Evolutionary conservation across 1,140 invertebrate species (phyloP), one percentile per base, ranked within the genome.

Genomic region (Drosophila dunni): DNA sequence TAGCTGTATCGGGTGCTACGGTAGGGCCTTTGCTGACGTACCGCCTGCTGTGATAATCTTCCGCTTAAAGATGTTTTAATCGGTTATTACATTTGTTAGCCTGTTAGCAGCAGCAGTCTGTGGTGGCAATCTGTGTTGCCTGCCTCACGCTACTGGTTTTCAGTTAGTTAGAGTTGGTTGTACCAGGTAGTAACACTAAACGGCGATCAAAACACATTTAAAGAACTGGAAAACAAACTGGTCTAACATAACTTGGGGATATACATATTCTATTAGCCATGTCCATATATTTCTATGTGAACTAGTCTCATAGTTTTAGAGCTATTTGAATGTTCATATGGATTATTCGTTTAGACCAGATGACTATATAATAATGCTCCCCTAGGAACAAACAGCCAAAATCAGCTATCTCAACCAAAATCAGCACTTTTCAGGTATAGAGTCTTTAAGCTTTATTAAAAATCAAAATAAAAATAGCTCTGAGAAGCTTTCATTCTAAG

Each of bases 51-150:
- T 50, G 89, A 73, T 91, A 91, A 91, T 91, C 89, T 73, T 64
- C 34, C 65, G 84, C 72, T 85, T 80, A 82, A 85, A 91, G 79
- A 85, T 89, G 83, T 90, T 89, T 89, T 89, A 89, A 89, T 84
- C 84, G 85, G 78, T 89, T 89, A 90, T 90, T 85, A 89, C 84
- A 88, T 80, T 86, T 75, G 83, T 75, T 77, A 38, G 69, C 50
- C 66, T 56, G 34, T 40, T 56, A 56, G 69, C 68, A 57, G 15
- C 62, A 57, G 15, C 62, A 75, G 45, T 24, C 10, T 40, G 40
- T 44, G 46, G 51, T 54, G 44, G 44, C 33, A 67, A 15, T 46
- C 8, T 44, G 24, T 42, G 51, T 9, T 60, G 65, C 44, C 44
- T 24, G 69, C 13, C 40, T 13, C 7, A 45, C 13, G 76, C 77